phyloP scores from a whole-genome alignment of 2,888 invertebrate species.

The Nowickia ferox region DNA sequence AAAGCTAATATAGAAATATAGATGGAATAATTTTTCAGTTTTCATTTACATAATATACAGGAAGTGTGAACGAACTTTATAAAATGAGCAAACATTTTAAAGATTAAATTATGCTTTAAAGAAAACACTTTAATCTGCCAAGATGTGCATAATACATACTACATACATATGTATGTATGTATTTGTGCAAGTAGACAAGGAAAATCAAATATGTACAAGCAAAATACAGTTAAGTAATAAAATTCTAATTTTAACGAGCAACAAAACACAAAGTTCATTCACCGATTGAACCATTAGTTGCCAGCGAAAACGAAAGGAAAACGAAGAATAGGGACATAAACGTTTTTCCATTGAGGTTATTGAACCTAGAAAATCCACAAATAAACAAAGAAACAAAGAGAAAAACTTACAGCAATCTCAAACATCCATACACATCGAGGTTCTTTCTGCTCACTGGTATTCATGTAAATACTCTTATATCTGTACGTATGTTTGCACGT shows the following conservation, averaged over 20 bases:
- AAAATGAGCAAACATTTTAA: background rate
- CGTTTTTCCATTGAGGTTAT: constrained; percentile 60
- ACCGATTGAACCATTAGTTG: constrained; percentile 18
- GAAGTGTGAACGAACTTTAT: too few species aligned
- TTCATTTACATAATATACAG: too few species aligned
- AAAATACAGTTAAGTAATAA: background rate
- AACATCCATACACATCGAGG: too few species aligned
- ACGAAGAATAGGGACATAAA: constrained; percentile 7
- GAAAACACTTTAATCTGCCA: background rate
- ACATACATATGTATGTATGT: background rate
- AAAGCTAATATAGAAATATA: too few species aligned
- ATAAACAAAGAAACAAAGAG: constrained; percentile 4
- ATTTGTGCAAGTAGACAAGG: background rate
- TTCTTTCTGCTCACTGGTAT: too few species aligned
- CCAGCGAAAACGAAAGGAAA: constrained; percentile 60
- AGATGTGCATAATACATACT: background rate
- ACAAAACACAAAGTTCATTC: constrained; percentile 38
- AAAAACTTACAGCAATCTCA: background rate
- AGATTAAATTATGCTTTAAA: constrained; percentile 48
- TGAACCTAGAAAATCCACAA: constrained; percentile 57
- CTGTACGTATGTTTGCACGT: constrained; percentile 6
- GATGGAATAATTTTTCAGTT: too few species aligned
- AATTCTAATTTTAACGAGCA: constrained; percentile 9
- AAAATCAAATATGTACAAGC: background rate
- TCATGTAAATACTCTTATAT: background rate